These are phyloP conservation scores for Coptodon bakossiorum DNA, from an alignment of 2,113 vertebrate genomes.

Conservation along the genomic window DNA sequence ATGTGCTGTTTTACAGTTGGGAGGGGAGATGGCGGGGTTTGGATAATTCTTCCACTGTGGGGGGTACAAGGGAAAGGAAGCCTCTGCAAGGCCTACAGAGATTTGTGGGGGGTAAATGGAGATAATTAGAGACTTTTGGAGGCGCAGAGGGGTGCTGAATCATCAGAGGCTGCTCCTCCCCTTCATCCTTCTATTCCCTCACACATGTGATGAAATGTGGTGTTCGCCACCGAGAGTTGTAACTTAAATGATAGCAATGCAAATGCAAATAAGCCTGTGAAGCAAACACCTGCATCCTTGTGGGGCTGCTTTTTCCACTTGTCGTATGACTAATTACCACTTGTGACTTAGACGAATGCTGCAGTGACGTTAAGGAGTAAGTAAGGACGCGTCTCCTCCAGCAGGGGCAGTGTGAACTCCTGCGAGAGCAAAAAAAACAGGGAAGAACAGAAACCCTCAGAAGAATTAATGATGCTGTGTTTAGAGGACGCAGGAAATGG, in stretches of 20 bases:
- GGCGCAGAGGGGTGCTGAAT: background rate
- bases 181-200: background rate
- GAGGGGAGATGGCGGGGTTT: background rate
- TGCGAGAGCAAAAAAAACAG: background rate
- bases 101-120: constrained; percentile 37
- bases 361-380: background rate
- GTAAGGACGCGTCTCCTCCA: background rate
- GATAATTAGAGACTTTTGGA: constrained; percentile 40
- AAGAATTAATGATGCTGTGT: background rate
- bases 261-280: constrained; percentile 10
- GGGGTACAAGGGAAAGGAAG: background rate
- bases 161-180: background rate
- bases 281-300: constrained; percentile 34
- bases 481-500: background rate
- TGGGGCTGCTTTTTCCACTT: background rate
- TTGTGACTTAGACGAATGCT: constrained; percentile 7
- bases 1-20: background rate
- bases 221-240: background rate
- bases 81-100: background rate
- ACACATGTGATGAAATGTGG: background rate
- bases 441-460: background rate
- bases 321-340: constrained; percentile 6
- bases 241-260: background rate
- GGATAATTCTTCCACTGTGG: background rate
- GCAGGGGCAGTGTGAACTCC: background rate